phyloP scores from a whole-genome alignment of 2,888 invertebrate species.

The Nephrotoma appendiculata region DNA sequence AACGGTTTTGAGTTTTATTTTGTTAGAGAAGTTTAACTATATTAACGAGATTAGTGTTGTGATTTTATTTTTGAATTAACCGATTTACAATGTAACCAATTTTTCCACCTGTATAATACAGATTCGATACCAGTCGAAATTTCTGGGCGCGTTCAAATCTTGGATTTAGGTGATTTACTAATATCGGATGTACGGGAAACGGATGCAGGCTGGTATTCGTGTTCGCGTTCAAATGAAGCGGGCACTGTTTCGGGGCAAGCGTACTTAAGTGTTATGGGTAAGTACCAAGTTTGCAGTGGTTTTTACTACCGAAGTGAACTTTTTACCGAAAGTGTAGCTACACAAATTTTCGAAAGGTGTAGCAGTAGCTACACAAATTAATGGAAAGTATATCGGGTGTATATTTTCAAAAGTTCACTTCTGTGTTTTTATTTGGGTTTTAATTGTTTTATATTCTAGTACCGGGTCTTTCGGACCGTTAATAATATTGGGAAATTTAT shows the following conservation, averaged over 20 bases:
- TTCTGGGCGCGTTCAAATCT: constrained; percentile 65
- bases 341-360: too few species aligned
- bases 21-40: background rate
- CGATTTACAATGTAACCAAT: constrained; percentile 9
- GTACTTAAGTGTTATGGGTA: constrained; percentile 69
- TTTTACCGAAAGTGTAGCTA: background rate
- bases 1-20: constrained; percentile 5
- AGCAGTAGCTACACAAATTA: background rate
- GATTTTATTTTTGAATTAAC: background rate
- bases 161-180: constrained; percentile 76
- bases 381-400: background rate
- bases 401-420: background rate
- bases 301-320: background rate
- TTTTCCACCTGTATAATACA: constrained; percentile 20
- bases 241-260: constrained; percentile 74
- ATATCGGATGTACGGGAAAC: constrained; percentile 69
- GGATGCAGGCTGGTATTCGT: constrained; percentile 83
- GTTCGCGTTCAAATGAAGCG: constrained; percentile 77
- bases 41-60: background rate
- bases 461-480: background rate
- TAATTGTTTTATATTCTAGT: background rate
- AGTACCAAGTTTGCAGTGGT: constrained; percentile 14
- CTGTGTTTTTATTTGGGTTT: background rate
- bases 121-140: constrained; percentile 46
- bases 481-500: constrained; percentile 15